Evolutionary conservation across 1,140 invertebrate genomes (phyloP).

Genomic region (Leptinotarsa undecemlineata): DNA sequence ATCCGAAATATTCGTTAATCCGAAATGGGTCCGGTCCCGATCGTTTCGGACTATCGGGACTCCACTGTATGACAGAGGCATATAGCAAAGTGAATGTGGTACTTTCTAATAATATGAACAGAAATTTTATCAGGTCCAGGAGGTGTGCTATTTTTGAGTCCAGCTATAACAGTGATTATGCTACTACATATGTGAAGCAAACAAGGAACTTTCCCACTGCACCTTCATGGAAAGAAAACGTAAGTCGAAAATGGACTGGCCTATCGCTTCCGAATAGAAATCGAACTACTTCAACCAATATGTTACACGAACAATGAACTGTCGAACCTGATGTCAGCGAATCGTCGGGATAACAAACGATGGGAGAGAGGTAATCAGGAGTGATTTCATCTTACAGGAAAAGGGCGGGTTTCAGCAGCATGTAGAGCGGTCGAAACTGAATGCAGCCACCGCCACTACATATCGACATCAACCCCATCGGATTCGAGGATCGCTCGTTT

Average conservation of each 20-base stretch:
- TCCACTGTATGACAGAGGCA: no score
- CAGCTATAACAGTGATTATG: no score
- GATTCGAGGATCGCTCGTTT: conserved; percentile 9
- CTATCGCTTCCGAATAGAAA: not conserved
- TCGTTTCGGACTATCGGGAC: no score
- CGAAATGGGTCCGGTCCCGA: no score
- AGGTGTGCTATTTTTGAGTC: no score
- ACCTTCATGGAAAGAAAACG: not conserved
- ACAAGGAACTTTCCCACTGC: not conserved
- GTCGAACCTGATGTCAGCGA: conserved; percentile 55
- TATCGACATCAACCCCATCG: conserved; percentile 34
- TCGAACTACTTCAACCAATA: conserved; percentile 42
- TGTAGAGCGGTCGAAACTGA: conserved; percentile 47
- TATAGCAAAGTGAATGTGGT: no score
- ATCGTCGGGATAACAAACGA: conserved; percentile 52
- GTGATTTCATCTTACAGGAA: conserved; percentile 53
- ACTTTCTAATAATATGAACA: no score
- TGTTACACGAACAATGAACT: conserved; percentile 54
- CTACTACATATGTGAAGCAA: not conserved
- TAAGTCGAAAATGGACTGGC: not conserved
- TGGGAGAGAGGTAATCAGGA: conserved; percentile 51
- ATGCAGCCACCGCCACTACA: conserved; percentile 33
- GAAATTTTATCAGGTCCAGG: no score
- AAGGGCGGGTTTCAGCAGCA: conserved; percentile 51
- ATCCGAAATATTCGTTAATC: no score